A percentile compares a stretch with the other conserved stretches of the same genome.
phyloP scores from a whole-genome alignment of 2,113 vertebrate species.

The Phainopepla nitens region DNA sequence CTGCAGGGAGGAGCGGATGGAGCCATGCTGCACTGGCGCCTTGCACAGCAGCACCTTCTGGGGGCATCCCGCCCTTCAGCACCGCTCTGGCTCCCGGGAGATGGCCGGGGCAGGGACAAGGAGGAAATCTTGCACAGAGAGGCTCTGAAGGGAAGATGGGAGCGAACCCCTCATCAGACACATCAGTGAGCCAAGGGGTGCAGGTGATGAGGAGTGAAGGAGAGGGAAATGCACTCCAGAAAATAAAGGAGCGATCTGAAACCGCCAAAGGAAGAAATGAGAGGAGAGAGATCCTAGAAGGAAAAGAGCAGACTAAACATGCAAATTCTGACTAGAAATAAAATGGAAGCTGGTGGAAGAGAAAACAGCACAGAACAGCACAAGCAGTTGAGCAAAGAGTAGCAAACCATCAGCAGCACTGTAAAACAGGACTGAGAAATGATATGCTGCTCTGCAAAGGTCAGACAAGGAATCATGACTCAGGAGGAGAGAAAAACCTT shows the following conservation, averaged over 20 bases:
- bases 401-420: background rate
- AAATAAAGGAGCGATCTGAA: background rate
- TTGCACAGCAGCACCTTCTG: background rate
- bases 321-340: background rate
- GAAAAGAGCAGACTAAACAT: background rate
- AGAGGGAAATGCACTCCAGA: background rate
- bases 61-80: background rate
- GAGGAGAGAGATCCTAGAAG: background rate
- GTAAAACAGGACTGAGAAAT: background rate
- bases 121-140: background rate
- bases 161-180: accelerated
- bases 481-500: background rate
- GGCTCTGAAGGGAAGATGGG: background rate
- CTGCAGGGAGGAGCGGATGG: accelerated
- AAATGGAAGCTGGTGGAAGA: background rate
- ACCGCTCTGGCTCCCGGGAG: background rate
- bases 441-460: background rate
- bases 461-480: background rate
- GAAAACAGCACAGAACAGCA: background rate
- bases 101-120: background rate
- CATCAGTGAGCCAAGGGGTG: background rate
- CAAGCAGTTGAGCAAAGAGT: background rate
- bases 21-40: too few relatives aligned
- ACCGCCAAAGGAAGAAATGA: background rate
- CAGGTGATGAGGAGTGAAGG: background rate